Evolutionary conservation across 2,113 vertebrate species (phyloP).

Genomic region (Crypturellus undulatus): DNA sequence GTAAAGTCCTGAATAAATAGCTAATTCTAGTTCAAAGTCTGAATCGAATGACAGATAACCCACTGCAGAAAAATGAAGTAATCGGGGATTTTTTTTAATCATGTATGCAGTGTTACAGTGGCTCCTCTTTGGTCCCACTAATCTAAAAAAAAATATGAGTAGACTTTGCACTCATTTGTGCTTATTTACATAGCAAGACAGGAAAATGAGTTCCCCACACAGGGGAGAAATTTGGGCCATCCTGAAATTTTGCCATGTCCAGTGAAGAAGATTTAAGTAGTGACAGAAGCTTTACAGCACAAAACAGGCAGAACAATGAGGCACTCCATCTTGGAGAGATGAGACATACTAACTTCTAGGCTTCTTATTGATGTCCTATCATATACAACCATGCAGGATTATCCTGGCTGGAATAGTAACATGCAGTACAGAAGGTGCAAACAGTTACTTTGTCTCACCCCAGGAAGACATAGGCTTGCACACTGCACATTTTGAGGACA

Average conservation of each 20-base stretch:
- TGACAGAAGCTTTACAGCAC: constrained; percentile 71
- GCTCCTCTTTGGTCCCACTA: neutral
- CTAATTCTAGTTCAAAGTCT: neutral
- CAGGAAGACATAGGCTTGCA: neutral
- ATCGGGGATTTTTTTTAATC: too few relatives aligned
- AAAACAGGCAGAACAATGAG: constrained; percentile 53
- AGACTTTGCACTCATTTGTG: neutral
- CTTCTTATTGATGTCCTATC: constrained; percentile 65
- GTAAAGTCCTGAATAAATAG: neutral
- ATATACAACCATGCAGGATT: constrained; percentile 22
- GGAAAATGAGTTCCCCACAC: neutral
- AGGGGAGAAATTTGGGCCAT: neutral
- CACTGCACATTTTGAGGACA: neutral
- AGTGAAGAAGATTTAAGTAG: constrained; percentile 62
- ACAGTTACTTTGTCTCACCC: constrained; percentile 29
- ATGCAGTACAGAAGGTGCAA: constrained; percentile 43
- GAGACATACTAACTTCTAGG: constrained; percentile 61
- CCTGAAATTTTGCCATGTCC: constrained; percentile 47
- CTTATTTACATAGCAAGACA: neutral
- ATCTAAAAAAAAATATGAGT: neutral
- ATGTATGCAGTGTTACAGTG: neutral
- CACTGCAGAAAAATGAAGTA: neutral
- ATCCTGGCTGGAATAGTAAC: constrained; percentile 48
- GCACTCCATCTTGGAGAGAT: constrained; percentile 69
- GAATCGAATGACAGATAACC: neutral